These are phyloP conservation scores for Emydura subglobosa DNA, from an alignment of 2,113 vertebrate genomes.

Conservation along the genomic window DNA sequence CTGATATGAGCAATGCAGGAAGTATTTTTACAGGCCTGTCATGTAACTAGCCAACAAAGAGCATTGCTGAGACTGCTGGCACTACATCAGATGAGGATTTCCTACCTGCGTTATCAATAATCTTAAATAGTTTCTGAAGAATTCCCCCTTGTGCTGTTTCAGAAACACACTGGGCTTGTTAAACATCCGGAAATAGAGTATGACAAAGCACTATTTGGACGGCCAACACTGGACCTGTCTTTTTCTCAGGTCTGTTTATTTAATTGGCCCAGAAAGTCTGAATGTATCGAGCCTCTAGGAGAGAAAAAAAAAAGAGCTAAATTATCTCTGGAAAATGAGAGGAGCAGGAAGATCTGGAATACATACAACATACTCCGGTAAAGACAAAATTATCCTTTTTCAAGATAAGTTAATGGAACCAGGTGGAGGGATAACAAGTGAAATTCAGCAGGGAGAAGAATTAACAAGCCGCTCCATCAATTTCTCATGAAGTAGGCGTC, in stretches of 20 bases:
- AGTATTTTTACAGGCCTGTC: background rate
- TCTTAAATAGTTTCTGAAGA: background rate
- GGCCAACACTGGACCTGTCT: background rate
- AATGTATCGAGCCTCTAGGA: no score
- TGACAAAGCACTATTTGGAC: background rate
- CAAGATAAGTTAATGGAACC: background rate
- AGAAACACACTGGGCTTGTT: fast-evolving
- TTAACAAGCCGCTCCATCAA: no score
- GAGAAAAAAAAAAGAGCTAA: no score
- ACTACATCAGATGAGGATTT: background rate
- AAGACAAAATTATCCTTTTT: background rate
- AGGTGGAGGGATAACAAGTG: background rate
- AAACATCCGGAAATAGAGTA: background rate
- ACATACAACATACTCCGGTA: fast-evolving
- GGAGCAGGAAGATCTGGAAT: background rate
- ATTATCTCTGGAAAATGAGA: background rate
- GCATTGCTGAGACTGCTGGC: background rate
- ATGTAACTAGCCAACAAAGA: fast-evolving
- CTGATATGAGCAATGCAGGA: background rate
- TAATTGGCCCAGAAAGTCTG: background rate
- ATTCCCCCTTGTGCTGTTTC: fast-evolving
- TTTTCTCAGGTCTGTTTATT: background rate
- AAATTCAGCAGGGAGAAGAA: background rate
- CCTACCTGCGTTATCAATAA: background rate
- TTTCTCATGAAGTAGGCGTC: background rate